A percentile compares a stretch with the other conserved stretches of the same genome.
These are phyloP conservation scores for Microplitis mediator DNA, from an alignment of 1,140 invertebrate genomes.

Conservation along the genomic window DNA sequence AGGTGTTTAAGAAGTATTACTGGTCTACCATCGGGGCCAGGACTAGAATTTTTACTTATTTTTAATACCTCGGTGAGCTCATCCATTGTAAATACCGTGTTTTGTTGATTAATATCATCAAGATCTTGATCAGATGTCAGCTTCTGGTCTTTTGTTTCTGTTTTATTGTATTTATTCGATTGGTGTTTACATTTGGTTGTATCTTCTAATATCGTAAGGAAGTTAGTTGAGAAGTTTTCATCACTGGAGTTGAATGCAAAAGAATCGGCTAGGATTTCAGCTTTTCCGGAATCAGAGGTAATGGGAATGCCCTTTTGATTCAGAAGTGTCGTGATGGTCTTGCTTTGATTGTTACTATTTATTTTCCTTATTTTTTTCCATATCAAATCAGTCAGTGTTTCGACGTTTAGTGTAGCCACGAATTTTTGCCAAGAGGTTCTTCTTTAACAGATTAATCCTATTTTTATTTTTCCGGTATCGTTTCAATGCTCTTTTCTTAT, in stretches of 20 bases:
- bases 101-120: background rate
- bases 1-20: constrained; percentile 36
- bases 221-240: background rate
- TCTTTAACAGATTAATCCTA: too few species aligned
- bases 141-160: too few species aligned
- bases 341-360: too few species aligned
- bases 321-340: too few species aligned
- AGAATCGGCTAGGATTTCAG: background rate
- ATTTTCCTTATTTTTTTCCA: too few species aligned
- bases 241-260: background rate
- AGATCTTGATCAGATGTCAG: too few species aligned
- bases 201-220: too few species aligned
- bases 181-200: background rate
- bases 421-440: too few species aligned
- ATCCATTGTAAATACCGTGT: background rate
- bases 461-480: too few species aligned
- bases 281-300: background rate
- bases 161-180: background rate
- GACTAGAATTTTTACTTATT: constrained; percentile 22
- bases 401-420: too few species aligned
- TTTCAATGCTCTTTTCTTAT: too few species aligned
- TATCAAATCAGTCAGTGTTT: too few species aligned
- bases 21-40: constrained; percentile 37
- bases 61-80: background rate
- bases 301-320: background rate